Percentiles rank a stretch among this genome's conserved stretches.
Conservation (phyloP, 2,113 vertebrate species). For the Phrynosoma blainvillii region DNA sequence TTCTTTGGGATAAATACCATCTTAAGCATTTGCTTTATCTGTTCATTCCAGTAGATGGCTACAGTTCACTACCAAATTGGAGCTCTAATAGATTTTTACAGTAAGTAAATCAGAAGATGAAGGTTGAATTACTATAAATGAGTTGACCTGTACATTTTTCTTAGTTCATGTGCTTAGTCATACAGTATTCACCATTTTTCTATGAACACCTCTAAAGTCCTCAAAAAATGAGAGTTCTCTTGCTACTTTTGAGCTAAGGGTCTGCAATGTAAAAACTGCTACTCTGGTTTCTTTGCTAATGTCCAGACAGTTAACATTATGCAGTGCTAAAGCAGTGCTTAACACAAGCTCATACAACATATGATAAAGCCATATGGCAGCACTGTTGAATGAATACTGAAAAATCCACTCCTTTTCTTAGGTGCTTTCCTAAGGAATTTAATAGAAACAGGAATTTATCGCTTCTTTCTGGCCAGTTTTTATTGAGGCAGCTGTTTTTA, state of each 20-base stretch:
- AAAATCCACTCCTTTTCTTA: slow-evolving; percentile 49
- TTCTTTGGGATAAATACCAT: slow-evolving; percentile 66
- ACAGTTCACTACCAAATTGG: slow-evolving; percentile 82
- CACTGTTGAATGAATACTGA: slow-evolving; percentile 32
- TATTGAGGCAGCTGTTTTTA: slow-evolving; percentile 62
- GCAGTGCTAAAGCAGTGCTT: slow-evolving; percentile 36
- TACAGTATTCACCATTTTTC: slow-evolving; percentile 66
- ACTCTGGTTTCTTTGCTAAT: slow-evolving; percentile 36
- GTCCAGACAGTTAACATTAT: slow-evolving; percentile 60
- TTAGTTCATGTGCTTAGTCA: slow-evolving; percentile 79
- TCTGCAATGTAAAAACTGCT: slow-evolving; percentile 34
- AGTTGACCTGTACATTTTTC: slow-evolving; percentile 81
- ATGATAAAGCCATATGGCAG: slow-evolving; percentile 38
- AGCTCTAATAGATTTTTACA: slow-evolving; percentile 76
- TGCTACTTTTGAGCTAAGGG: slow-evolving; percentile 40
- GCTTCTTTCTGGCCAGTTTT: slow-evolving; percentile 52
- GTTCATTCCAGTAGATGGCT: slow-evolving; percentile 87
- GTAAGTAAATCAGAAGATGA: slow-evolving; percentile 82
- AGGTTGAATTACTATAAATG: slow-evolving; percentile 82
- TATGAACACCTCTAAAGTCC: slow-evolving; percentile 56
- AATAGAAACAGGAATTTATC: slow-evolving; percentile 54
- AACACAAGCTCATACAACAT: slow-evolving; percentile 37
- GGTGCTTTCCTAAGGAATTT: slow-evolving; percentile 51
- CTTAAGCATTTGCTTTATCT: slow-evolving; percentile 76
- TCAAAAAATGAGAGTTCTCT: slow-evolving; percentile 49